Base-by-base conservation (phyloP, 2,888 invertebrate genomes). In the Nomada fabriciana region DNA sequence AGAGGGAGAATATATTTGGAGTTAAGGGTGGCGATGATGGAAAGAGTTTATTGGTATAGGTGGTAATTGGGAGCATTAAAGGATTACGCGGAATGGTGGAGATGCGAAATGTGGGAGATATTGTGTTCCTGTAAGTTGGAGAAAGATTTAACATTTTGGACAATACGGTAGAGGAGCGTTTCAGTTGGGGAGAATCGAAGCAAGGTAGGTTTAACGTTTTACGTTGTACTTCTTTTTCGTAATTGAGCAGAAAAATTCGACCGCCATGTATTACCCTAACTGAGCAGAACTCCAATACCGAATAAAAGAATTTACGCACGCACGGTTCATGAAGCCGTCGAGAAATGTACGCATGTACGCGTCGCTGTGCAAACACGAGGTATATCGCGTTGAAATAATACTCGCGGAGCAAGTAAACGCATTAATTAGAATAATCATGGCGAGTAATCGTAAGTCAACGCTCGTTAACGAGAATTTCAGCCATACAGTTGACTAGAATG, bases 371-470 rank as follows among this genome's bases (percentile, higher is more conserved):
- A 52, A 59, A 59, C 69, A 29, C 18, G 18, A 18, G 18, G 13
- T 2, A 29, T 15, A 13, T 29, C 25, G 52, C 59, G 29, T 60
- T 60, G 36, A 52, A 60, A 70, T 70, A 70, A 70, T 50, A 70
- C 69, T n/a, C 18, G 57, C 29, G 23, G 61, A 42, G 36, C n/a
- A 59, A 57, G 59, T 36, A 43, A 70, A 53, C 71, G 29, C 52
- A 61, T 71, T 71, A 71, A 71, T 71, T 71, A 52, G 71, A 61
- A 63, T 43, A 55, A 72, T 71, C 61, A 13, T 20, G 29, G 70
- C 36, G 60, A 50, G 70, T 52, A 61, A 71, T 71, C 70, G 60
- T 60, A 20, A 47, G 69, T 70, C 59, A 70, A 70, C 69, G 59
- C 60, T 71, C 52, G 73, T 65, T 50, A 74, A 47, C 65, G 47